Conservation (phyloP, 1,140 invertebrate genomes). For the Drosophila willistoni region DNA sequence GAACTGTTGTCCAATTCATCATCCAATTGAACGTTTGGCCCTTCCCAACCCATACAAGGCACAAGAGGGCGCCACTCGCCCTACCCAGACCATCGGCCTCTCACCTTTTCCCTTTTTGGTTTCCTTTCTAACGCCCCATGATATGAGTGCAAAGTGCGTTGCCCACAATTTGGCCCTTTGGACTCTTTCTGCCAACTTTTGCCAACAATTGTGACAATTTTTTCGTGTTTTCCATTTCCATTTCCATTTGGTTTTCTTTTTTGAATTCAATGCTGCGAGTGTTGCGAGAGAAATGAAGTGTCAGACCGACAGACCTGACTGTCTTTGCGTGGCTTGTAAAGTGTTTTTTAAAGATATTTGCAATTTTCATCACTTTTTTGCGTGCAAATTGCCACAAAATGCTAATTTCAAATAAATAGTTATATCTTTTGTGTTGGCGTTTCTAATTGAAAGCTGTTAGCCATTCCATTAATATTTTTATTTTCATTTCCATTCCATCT, state of each 20-base stretch:
- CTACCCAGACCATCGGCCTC: slow-evolving; percentile 16
- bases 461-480: slow-evolving; percentile 16
- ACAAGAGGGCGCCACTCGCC: slow-evolving; percentile 46
- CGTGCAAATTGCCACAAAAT: slow-evolving; percentile 70
- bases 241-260: background rate
- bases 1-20: slow-evolving; percentile 61
- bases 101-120: slow-evolving; percentile 2
- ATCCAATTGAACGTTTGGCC: slow-evolving; percentile 82
- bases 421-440: slow-evolving; percentile 37
- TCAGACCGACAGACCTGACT: slow-evolving; percentile 5
- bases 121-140: background rate
- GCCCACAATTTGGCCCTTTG: slow-evolving; percentile 78
- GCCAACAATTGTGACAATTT: slow-evolving; percentile 62
- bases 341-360: slow-evolving; percentile 48
- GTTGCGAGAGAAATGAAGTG: slow-evolving; percentile 48
- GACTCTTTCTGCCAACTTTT: slow-evolving; percentile 40
- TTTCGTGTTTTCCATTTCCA: slow-evolving; percentile 44
- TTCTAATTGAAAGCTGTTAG: slow-evolving; percentile 54
- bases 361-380: slow-evolving; percentile 52
- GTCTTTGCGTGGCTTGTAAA: slow-evolving; percentile 56
- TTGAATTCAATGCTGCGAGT: background rate
- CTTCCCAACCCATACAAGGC: slow-evolving; percentile 36
- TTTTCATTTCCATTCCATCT: background rate
- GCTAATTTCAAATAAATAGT: slow-evolving; percentile 53
- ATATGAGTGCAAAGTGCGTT: slow-evolving; percentile 67